phyloP scores from a whole-genome alignment of 2,888 invertebrate genomes.

The Nomada fucata region DNA sequence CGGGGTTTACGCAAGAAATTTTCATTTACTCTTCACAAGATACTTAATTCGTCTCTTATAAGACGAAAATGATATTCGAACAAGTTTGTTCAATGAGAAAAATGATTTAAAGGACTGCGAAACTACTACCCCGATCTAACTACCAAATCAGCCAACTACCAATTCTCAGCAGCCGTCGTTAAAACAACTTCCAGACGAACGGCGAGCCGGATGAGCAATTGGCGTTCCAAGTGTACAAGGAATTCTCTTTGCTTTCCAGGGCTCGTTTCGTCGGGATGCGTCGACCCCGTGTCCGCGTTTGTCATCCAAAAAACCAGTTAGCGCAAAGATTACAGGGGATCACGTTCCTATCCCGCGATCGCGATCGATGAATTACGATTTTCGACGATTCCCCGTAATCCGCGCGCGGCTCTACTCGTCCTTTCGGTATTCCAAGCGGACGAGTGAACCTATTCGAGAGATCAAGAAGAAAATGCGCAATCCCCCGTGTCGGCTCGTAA shows the following conservation, averaged over 20 bases:
- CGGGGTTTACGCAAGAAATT: too few relatives aligned
- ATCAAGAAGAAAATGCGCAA: not conserved
- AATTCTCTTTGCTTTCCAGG: slow-evolving; percentile 27
- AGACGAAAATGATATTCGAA: too few relatives aligned
- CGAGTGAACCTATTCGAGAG: not conserved
- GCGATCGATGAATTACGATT: slow-evolving; percentile 63
- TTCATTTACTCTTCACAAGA: too few relatives aligned
- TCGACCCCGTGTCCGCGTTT: slow-evolving; percentile 36
- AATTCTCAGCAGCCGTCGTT: not conserved
- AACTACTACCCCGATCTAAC: not conserved
- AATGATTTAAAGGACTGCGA: too few relatives aligned
- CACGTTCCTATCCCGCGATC: slow-evolving; percentile 23
- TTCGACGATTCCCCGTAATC: slow-evolving; percentile 56
- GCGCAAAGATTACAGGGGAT: slow-evolving; percentile 58
- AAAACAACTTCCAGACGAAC: slow-evolving; percentile 29
- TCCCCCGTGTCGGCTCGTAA: not conserved
- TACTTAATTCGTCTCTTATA: too few relatives aligned
- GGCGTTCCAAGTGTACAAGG: slow-evolving; percentile 16
- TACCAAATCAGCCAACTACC: not conserved
- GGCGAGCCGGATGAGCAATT: slow-evolving; percentile 19
- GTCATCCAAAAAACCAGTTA: slow-evolving; percentile 50
- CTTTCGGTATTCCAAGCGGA: slow-evolving; percentile 18
- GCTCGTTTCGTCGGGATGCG: slow-evolving; percentile 31
- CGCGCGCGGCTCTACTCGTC: slow-evolving; percentile 5
- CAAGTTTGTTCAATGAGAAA: too few relatives aligned